Conservation (phyloP, 2,888 invertebrate genomes). For the Colostygia pectinataria region DNA sequence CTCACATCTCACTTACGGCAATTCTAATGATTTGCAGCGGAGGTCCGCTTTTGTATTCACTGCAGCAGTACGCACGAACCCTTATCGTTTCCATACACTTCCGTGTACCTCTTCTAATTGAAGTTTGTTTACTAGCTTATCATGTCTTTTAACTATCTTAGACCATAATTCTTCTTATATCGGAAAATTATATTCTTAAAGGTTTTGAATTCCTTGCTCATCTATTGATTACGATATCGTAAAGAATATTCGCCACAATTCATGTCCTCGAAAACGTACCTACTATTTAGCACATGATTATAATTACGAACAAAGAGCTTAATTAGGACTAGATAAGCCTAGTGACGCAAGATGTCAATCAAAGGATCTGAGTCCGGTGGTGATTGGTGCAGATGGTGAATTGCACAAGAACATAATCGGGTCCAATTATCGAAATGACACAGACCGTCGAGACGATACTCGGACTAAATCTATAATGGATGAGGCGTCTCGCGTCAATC, state of each 20-base stretch:
- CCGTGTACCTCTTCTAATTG: conserved; percentile 75
- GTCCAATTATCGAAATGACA: conserved; percentile 81
- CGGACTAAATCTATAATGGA: conserved; percentile 79
- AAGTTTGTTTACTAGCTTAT: conserved; percentile 41
- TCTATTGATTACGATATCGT: no score
- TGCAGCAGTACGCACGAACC: conserved; percentile 25
- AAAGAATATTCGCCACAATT: not conserved
- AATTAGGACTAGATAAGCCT: conserved; percentile 66
- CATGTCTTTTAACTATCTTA: conserved; percentile 31
- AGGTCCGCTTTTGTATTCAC: conserved; percentile 75
- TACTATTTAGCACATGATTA: conserved; percentile 26
- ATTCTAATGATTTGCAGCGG: conserved; percentile 77
- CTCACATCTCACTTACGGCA: conserved; percentile 78
- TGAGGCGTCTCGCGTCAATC: conserved; percentile 76
- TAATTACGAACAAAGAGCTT: conserved; percentile 42
- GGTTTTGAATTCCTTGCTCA: no score
- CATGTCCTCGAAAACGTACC: conserved; percentile 1
- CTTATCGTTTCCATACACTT: conserved; percentile 48
- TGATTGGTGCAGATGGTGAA: conserved; percentile 63
- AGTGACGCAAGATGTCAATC: conserved; percentile 73
- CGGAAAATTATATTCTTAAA: not conserved
- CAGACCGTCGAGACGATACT: conserved; percentile 64
- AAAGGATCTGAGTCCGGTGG: conserved; percentile 49
- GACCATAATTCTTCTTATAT: not conserved
- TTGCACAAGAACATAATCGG: conserved; percentile 62